A percentile compares a stretch with the other conserved stretches of the same genome.
Evolutionary conservation across 2,888 invertebrate genomes (phyloP).

Genomic region (Andrena camellia): DNA sequence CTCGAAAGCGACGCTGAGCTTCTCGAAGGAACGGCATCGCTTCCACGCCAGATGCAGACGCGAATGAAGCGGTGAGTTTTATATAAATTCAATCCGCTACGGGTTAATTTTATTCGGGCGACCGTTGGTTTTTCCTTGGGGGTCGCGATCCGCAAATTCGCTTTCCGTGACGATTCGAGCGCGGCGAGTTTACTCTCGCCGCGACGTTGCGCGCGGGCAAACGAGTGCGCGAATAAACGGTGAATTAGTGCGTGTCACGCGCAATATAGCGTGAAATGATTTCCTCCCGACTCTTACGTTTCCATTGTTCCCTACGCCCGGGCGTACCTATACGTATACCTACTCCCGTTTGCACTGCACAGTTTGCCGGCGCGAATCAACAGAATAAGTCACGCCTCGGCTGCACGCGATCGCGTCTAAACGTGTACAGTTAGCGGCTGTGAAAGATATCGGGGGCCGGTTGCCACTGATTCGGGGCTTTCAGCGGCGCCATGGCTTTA

Average conservation of each 20-base stretch:
- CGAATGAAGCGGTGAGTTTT: not conserved
- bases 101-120: conserved; percentile 4
- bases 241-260: conserved; percentile 62
- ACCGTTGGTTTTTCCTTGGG: not conserved
- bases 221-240: conserved; percentile 52
- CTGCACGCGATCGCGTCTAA: conserved; percentile 49
- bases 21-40: not conserved
- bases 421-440: conserved; percentile 26
- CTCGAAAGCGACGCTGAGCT: not conserved
- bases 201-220: conserved; percentile 6
- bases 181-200: too few species aligned
- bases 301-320: conserved; percentile 42
- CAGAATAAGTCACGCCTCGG: conserved; percentile 57
- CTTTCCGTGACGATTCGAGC: not conserved
- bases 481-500: not conserved
- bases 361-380: conserved; percentile 47
- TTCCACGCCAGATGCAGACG: too few species aligned
- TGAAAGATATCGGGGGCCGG: conserved; percentile 26
- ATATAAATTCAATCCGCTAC: not conserved
- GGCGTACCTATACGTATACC: conserved; percentile 4
- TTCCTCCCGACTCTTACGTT: conserved; percentile 53
- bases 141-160: not conserved
- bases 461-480: conserved; percentile 2
- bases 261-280: conserved; percentile 58
- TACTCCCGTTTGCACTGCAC: conserved; percentile 39